Evolutionary conservation across 2,113 vertebrate species (phyloP).

Genomic region (Myxocyprinus asiaticus): DNA sequence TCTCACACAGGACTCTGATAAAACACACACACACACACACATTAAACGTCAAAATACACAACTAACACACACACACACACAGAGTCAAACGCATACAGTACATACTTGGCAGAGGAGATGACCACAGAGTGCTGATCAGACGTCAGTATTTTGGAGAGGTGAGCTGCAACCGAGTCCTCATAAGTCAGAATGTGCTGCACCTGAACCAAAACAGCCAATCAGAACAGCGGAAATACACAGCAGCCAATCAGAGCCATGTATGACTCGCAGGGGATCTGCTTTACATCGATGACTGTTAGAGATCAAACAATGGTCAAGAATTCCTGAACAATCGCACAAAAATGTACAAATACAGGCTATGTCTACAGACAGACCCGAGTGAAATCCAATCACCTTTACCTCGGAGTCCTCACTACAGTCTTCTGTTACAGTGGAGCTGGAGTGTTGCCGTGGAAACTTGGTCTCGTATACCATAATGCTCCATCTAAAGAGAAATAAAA

Average conservation of each 20-base stretch:
- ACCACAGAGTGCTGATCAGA: conserved; percentile 97
- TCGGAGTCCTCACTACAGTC: conserved; percentile 92
- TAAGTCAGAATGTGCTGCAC: conserved; percentile 96
- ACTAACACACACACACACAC: not conserved
- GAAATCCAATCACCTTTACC: conserved; percentile 69
- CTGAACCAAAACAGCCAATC: conserved; percentile 64
- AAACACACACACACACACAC: conserved; percentile 23
- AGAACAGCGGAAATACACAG: not conserved
- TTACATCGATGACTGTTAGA: too few species aligned
- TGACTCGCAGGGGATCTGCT: too few species aligned
- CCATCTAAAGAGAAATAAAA: conserved; percentile 78
- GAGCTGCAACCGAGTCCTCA: conserved; percentile 94
- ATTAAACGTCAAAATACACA: conserved; percentile 31
- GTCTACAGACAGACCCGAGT: too few species aligned
- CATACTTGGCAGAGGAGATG: conserved; percentile 95
- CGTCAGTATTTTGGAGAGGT: conserved; percentile 94
- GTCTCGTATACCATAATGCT: conserved; percentile 98
- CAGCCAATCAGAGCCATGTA: too few species aligned
- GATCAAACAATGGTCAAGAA: too few species aligned
- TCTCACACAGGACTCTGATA: conserved; percentile 92
- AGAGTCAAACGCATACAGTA: conserved; percentile 5
- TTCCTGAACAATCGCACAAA: too few species aligned
- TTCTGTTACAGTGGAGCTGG: conserved; percentile 81
- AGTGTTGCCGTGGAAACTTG: conserved; percentile 86
- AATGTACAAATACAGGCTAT: too few species aligned